Evolutionary conservation across 2,113 vertebrate genomes (phyloP).

Genomic region (Aphelocoma coerulescens): DNA sequence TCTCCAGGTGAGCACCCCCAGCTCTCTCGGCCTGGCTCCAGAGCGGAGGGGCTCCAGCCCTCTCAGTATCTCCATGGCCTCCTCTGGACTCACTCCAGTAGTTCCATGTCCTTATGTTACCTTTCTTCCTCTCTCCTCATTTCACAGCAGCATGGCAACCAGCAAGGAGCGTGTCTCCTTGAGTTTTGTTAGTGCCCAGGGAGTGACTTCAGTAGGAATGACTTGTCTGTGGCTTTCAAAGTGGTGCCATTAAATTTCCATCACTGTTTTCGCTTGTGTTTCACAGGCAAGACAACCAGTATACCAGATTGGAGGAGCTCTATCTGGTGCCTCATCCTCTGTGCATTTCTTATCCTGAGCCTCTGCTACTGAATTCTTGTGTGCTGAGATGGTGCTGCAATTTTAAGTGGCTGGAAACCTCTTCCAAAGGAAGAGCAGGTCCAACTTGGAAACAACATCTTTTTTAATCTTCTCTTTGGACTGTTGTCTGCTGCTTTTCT

Average conservation of each 20-base stretch:
- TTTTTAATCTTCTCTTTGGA: neutral
- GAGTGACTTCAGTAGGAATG: neutral
- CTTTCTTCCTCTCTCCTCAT: neutral
- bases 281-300: neutral
- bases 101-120: no score
- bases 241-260: neutral
- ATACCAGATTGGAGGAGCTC: neutral
- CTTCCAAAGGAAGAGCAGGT: neutral
- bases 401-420: neutral
- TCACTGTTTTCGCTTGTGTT: neutral
- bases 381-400: neutral
- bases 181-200: neutral
- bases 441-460: neutral
- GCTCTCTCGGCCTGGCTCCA: neutral
- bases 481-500: neutral
- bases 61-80: rapidly evolving
- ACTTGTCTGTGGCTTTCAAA: neutral
- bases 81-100: neutral
- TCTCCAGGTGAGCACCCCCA: neutral
- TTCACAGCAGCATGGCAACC: neutral
- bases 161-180: neutral
- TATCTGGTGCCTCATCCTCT: neutral
- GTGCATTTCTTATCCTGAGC: neutral
- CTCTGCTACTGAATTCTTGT: neutral
- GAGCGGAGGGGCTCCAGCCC: neutral